Evolutionary conservation across 2,797 vertebrate genomes (phyloP).

Genomic region (Apogon talboti): DNA sequence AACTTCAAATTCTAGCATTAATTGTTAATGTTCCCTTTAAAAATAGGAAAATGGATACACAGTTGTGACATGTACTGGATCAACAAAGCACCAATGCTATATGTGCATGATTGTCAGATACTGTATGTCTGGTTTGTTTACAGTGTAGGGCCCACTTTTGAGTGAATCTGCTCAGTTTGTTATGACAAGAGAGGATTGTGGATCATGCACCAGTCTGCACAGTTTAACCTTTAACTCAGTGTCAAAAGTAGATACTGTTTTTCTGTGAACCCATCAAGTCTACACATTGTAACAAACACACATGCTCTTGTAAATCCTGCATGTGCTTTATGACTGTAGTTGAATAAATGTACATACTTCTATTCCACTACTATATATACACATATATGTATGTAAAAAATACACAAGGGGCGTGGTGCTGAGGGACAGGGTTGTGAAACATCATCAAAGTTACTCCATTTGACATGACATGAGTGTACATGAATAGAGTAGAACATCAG

Average conservation of each 20-base stretch:
- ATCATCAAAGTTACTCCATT: conserved; percentile 30
- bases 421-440: conserved; percentile 42
- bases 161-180: conserved; percentile 15
- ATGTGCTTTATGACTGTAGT: not conserved
- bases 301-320: not conserved
- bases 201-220: conserved; percentile 1
- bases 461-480: conserved; percentile 22
- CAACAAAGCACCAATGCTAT: no score
- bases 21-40: no score
- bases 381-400: not conserved
- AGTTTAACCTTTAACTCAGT: not conserved
- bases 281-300: not conserved
- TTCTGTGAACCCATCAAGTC: not conserved
- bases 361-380: not conserved
- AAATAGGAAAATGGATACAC: no score
- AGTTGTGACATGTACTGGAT: no score
- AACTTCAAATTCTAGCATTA: no score
- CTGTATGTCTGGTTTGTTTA: conserved; percentile 6
- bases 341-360: no score
- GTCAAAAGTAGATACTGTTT: not conserved
- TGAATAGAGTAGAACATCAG: conserved; percentile 43
- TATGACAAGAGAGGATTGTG: conserved; percentile 16
- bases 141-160: not conserved
- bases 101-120: no score
- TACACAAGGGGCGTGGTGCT: not conserved